A percentile compares a stretch with the other conserved stretches of the same genome.
Evolutionary conservation across 2,113 vertebrate species (phyloP).

Genomic region (Tragulus kanchil): DNA sequence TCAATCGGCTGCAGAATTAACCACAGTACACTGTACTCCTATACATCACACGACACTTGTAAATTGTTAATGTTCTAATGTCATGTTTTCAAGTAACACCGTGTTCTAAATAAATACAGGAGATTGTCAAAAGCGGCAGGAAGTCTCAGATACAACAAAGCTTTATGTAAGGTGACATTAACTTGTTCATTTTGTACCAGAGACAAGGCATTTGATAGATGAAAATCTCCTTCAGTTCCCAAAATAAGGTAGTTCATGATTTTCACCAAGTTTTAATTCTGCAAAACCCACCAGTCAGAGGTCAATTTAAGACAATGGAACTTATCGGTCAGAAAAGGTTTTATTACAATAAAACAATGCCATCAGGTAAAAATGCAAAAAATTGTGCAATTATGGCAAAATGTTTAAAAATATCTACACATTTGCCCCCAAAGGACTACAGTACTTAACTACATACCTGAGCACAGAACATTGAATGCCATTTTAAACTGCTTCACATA

Average conservation of each 20-base stretch:
- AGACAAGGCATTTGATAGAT: not conserved
- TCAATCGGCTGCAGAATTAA: conserved; percentile 86
- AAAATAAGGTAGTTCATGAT: conserved; percentile 46
- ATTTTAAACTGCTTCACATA: conserved; percentile 83
- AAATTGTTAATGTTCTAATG: conserved; percentile 84
- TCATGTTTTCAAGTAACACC: conserved; percentile 90
- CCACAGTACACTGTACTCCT: conserved; percentile 87
- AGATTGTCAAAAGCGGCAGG: conserved; percentile 98
- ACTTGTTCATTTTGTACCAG: not conserved
- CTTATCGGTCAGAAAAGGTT: conserved; percentile 89
- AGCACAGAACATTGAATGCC: conserved; percentile 92
- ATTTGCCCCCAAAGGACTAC: conserved; percentile 95
- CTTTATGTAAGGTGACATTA: conserved; percentile 56
- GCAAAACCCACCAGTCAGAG: conserved; percentile 54
- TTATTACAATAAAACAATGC: conserved; percentile 92
- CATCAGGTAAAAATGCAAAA: conserved; percentile 94
- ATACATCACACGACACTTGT: conserved; percentile 82
- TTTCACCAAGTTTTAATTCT: conserved; percentile 65
- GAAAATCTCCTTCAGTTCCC: conserved; percentile 16
- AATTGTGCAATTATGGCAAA: conserved; percentile 99
- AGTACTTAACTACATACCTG: conserved; percentile 99
- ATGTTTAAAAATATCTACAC: conserved; percentile 95
- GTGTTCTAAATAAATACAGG: conserved; percentile 91
- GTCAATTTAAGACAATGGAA: conserved; percentile 68
- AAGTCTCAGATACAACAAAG: conserved; percentile 87